Percentiles rank a stretch among this genome's conserved stretches.
phyloP scores from a whole-genome alignment of 2,113 vertebrate species.

The Quiscalus mexicanus region DNA sequence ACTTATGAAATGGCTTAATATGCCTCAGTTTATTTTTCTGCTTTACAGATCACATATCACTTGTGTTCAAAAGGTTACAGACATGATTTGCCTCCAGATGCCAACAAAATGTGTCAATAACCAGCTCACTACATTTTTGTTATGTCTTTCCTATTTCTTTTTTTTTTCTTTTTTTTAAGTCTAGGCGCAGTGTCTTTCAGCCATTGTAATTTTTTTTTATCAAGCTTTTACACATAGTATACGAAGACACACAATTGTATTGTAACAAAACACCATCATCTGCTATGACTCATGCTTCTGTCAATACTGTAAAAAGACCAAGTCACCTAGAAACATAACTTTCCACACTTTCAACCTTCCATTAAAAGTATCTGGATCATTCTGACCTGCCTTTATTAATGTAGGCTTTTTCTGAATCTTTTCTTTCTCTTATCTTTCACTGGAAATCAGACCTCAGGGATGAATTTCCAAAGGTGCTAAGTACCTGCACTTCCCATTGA shows the following conservation, averaged over 20 bases:
- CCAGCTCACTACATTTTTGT: not conserved
- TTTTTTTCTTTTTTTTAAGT: not conserved
- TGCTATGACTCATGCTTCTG: not conserved
- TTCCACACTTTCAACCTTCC: not conserved
- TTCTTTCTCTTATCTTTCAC: not conserved
- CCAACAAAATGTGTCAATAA: not conserved
- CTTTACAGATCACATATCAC: not conserved
- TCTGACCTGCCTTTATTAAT: not conserved
- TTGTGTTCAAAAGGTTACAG: not conserved
- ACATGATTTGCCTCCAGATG: not conserved
- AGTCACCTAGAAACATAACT: not conserved
- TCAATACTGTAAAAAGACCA: not conserved
- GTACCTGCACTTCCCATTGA: not conserved
- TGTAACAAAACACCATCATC: not conserved
- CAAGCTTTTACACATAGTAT: not conserved
- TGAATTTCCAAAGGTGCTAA: not conserved
- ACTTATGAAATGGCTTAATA: not conserved
- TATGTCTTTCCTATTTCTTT: not conserved
- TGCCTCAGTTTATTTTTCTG: not conserved
- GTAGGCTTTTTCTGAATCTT: not conserved
- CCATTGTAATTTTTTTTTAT: not conserved
- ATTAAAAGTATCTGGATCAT: not conserved
- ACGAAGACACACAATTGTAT: not conserved
- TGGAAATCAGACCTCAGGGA: not conserved
- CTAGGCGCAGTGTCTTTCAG: not conserved